Percentiles rank a stretch among this genome's conserved stretches.
These are phyloP conservation scores for Apeltes quadracus DNA, from an alignment of 2,113 vertebrate species.

Conservation along the genomic window DNA sequence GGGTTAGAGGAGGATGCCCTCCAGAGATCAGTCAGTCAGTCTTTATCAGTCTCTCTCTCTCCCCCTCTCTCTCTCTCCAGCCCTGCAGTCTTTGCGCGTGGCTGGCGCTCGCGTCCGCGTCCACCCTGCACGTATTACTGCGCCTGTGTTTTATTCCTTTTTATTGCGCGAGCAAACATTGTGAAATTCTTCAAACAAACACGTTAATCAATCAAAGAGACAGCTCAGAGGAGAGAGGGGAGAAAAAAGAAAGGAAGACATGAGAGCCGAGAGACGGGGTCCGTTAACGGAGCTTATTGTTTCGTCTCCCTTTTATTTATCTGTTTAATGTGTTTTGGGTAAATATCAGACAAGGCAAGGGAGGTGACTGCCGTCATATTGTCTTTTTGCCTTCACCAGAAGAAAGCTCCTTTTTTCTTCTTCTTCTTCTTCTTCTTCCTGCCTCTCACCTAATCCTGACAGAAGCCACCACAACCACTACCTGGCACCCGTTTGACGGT, in stretches of 20 bases:
- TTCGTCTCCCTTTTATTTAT: slow-evolving; percentile 87
- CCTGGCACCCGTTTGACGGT: slow-evolving; percentile 98
- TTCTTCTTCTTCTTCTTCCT: slow-evolving; percentile 34
- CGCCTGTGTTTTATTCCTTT: slow-evolving; percentile 52
- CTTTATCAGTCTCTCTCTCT: slow-evolving; percentile 84
- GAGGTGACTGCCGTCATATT: slow-evolving; percentile 82
- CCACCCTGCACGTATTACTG: slow-evolving; percentile 29
- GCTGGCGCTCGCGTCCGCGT: slow-evolving; percentile 12
- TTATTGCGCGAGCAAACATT: slow-evolving; percentile 91
- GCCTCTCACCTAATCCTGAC: slow-evolving; percentile 91
- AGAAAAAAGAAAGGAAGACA: slow-evolving; percentile 48
- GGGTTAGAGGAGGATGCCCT: slow-evolving; percentile 92
- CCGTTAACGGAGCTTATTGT: slow-evolving; percentile 86
- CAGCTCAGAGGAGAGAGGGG: slow-evolving; percentile 73
- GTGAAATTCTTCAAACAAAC: slow-evolving; percentile 94
- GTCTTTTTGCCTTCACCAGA: slow-evolving; percentile 88
- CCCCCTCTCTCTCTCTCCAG: slow-evolving; percentile 61
- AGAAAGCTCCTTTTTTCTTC: slow-evolving; percentile 75
- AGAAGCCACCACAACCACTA: slow-evolving; percentile 90
- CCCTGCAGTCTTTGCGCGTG: slow-evolving; percentile 42
- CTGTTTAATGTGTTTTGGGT: slow-evolving; percentile 89
- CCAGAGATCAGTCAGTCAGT: slow-evolving; percentile 91
- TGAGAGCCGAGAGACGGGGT: slow-evolving; percentile 75
- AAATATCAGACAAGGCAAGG: slow-evolving; percentile 90
- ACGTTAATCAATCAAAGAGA: slow-evolving; percentile 90